Conservation (phyloP, 2,797 vertebrate genomes). For the Pangasius macronema region DNA sequence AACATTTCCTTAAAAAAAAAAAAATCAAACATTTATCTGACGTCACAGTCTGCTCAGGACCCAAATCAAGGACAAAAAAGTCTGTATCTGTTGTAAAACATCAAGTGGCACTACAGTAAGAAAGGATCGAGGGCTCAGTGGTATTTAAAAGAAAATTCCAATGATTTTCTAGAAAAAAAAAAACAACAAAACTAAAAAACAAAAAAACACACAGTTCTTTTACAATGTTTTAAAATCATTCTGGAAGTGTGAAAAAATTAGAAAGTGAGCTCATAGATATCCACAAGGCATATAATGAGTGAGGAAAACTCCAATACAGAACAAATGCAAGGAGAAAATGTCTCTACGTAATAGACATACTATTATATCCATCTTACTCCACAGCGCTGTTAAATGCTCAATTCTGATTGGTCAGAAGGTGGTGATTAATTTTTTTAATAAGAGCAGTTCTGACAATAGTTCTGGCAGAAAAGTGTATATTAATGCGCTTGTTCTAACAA, state of each 20-base stretch:
- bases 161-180: background rate
- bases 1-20: background rate
- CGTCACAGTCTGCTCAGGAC: conserved; percentile 35
- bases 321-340: background rate
- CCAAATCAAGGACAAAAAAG: conserved; percentile 33
- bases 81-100: conserved; percentile 20
- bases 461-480: background rate
- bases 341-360: background rate
- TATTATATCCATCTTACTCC: background rate
- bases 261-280: conserved; percentile 1
- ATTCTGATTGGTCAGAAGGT: background rate
- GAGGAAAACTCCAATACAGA: no score
- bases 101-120: conserved; percentile 36
- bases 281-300: conserved; percentile 15
- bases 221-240: conserved; percentile 18
- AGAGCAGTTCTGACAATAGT: background rate
- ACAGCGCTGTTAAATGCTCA: background rate
- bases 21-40: conserved; percentile 16
- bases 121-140: conserved; percentile 35
- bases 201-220: background rate
- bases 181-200: background rate
- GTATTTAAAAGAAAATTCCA: conserved; percentile 23
- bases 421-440: background rate
- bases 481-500: background rate
- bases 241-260: background rate